These are phyloP conservation scores for Tinamus guttatus DNA, from an alignment of 2,113 vertebrate species.

Conservation along the genomic window DNA sequence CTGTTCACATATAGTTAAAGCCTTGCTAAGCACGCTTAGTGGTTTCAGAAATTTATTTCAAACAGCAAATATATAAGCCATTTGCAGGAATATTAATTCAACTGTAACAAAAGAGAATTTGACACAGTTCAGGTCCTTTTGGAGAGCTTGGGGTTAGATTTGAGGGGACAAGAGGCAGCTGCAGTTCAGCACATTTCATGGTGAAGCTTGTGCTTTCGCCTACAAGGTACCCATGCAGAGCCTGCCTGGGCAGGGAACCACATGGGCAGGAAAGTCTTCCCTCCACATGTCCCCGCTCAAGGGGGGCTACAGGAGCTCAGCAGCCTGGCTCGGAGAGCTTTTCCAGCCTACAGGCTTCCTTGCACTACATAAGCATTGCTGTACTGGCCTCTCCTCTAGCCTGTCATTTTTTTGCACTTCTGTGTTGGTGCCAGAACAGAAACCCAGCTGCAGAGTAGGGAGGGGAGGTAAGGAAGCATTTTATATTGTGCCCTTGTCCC, in stretches of 20 bases:
- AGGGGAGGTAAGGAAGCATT: neutral
- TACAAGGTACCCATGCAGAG: neutral
- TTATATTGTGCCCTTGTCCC: neutral
- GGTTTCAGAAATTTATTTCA: constrained; percentile 60
- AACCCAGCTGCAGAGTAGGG: neutral
- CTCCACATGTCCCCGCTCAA: neutral
- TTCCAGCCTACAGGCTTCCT: neutral
- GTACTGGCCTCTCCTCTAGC: neutral
- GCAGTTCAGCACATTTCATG: neutral
- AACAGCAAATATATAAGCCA: constrained; percentile 24
- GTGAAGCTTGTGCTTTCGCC: neutral
- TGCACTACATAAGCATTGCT: neutral
- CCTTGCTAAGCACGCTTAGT: constrained; percentile 35
- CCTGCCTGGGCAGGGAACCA: neutral
- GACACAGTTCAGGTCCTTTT: neutral
- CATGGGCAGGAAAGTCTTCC: neutral
- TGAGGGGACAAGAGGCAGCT: neutral
- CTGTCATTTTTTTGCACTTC: neutral
- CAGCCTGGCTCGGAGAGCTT: neutral
- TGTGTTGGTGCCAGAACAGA: neutral
- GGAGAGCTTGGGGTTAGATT: neutral
- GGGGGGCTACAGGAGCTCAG: neutral
- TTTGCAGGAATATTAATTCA: constrained; percentile 24
- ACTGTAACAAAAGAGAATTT: neutral
- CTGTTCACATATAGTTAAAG: constrained; percentile 45